Conservation (phyloP, 1,140 invertebrate genomes). For the Xylocopa sonorina region DNA sequence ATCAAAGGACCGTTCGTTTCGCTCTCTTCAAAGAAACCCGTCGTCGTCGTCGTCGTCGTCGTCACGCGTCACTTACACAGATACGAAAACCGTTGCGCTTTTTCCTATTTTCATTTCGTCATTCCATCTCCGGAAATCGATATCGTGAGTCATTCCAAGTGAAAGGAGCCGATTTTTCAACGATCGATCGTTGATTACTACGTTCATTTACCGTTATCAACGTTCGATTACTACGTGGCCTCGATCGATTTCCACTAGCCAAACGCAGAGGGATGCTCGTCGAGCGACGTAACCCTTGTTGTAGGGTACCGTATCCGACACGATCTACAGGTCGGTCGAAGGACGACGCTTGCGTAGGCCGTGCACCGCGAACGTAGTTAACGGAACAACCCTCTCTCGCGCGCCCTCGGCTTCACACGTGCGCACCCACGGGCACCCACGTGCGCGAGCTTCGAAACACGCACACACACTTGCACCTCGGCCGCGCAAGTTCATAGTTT, state of each 20-base stretch:
- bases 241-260: slow-evolving; percentile 33
- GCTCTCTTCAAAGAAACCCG: no score
- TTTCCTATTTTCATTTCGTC: no score
- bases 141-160: no score
- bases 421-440: not conserved
- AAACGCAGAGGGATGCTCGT: slow-evolving; percentile 16
- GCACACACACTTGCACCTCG: not conserved
- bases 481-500: slow-evolving; percentile 78
- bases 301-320: slow-evolving; percentile 40
- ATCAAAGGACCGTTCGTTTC: slow-evolving; percentile 33
- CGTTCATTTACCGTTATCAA: no score
- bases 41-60: no score
- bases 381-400: slow-evolving; percentile 13
- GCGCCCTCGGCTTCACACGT: not conserved
- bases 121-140: no score
- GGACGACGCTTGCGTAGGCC: slow-evolving; percentile 39
- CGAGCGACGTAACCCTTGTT: slow-evolving; percentile 22
- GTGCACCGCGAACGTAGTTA: slow-evolving; percentile 41
- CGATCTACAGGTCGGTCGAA: slow-evolving; percentile 58
- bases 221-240: not conserved
- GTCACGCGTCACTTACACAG: no score
- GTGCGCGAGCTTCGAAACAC: slow-evolving; percentile 36
- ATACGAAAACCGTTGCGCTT: no score
- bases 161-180: not conserved
- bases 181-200: no score